Conservation (phyloP, 92 coral and sea anemone species). For the Isaurus tuberculatus region DNA sequence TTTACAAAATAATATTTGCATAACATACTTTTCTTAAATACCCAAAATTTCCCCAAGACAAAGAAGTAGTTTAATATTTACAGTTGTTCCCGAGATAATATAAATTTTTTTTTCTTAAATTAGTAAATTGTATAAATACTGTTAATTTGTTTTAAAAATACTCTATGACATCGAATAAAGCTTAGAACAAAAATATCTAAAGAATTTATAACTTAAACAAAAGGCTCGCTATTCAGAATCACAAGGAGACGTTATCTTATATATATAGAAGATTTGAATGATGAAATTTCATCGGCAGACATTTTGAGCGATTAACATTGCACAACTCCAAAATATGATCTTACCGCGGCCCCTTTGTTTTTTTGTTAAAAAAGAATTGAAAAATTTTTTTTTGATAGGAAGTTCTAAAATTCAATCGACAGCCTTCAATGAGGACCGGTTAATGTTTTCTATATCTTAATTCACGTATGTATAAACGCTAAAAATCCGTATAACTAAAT, state of each 20-base stretch:
- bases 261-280: not conserved
- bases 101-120: not conserved
- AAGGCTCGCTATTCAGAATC: not conserved
- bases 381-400: not conserved
- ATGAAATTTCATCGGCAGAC: not conserved
- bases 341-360: too few relatives aligned
- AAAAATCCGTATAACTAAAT: not conserved
- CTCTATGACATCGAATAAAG: not conserved
- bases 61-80: not conserved
- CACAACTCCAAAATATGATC: not conserved
- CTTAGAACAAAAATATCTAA: not conserved
- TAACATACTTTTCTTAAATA: conserved; percentile 6
- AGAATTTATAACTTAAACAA: not conserved
- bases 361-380: not conserved
- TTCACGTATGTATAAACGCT: too few relatives aligned
- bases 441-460: too few relatives aligned
- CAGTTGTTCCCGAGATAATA: not conserved
- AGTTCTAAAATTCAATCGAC: not conserved
- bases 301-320: not conserved
- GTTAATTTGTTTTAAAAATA: not conserved
- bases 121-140: not conserved
- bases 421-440: too few relatives aligned
- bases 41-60: not conserved
- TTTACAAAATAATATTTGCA: not conserved
- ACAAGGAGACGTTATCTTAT: not conserved